These are phyloP conservation scores for Tamias sibiricus DNA, from an alignment of 2,113 vertebrate species.

Conservation along the genomic window DNA sequence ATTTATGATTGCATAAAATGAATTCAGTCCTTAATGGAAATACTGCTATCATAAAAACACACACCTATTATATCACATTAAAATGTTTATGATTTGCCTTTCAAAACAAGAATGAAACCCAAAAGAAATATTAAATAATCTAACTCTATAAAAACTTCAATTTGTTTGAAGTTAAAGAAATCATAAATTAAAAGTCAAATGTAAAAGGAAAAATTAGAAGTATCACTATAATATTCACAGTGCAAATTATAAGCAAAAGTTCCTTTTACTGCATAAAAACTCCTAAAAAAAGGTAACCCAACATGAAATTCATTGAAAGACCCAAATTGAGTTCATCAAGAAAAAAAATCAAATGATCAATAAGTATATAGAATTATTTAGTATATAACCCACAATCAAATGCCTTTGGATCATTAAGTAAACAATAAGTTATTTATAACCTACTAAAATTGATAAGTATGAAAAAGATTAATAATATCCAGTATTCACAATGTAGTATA, in stretches of 20 bases:
- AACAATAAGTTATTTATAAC: not conserved
- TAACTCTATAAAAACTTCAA: not conserved
- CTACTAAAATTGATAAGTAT: not conserved
- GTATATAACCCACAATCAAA: not conserved
- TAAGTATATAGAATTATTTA: not conserved
- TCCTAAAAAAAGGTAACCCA: not conserved
- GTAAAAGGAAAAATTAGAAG: not conserved
- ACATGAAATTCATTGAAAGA: not conserved
- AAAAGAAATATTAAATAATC: slow-evolving; percentile 31
- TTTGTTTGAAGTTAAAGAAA: not conserved
- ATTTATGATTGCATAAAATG: slow-evolving; percentile 21
- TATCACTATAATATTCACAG: not conserved
- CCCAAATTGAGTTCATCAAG: not conserved
- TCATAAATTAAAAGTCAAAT: slow-evolving; percentile 16
- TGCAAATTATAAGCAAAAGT: not conserved
- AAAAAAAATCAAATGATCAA: not conserved
- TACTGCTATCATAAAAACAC: slow-evolving; percentile 27
- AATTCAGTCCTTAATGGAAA: not conserved
- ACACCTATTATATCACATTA: not conserved
- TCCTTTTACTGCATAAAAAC: not conserved
- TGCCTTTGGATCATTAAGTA: not conserved
- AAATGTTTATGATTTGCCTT: slow-evolving; percentile 39
- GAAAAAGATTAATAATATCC: not conserved
- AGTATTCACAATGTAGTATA: not conserved
- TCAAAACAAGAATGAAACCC: not conserved